These are phyloP conservation scores for Tipula confusa DNA, from an alignment of 2,888 invertebrate genomes.

Conservation along the genomic window DNA sequence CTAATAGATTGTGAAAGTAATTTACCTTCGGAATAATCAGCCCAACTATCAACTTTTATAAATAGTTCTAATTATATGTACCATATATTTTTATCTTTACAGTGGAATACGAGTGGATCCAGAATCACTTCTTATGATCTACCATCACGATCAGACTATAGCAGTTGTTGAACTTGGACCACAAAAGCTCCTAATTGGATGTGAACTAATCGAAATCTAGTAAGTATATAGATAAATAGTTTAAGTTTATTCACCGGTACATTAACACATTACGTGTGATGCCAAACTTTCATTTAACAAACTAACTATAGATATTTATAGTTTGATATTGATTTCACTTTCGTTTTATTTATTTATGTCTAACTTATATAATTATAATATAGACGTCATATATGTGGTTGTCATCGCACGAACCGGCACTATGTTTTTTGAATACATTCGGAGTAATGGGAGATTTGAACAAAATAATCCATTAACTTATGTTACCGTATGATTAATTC, in stretches of 20 bases:
- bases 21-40: too few species aligned
- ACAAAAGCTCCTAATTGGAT: constrained; percentile 65
- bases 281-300: not conserved
- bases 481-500: too few species aligned
- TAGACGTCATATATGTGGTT: too few species aligned
- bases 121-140: constrained; percentile 69
- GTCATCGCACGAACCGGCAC: not conserved
- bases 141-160: constrained; percentile 76
- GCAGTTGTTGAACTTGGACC: constrained; percentile 75
- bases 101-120: constrained; percentile 62
- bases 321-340: not conserved
- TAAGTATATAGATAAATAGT: constrained; percentile 54
- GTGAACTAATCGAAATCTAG: constrained; percentile 83
- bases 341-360: not conserved
- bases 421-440: not conserved
- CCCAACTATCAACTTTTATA: too few species aligned
- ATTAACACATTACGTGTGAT: not conserved
- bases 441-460: too few species aligned
- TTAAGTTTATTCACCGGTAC: not conserved
- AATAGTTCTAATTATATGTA: not conserved
- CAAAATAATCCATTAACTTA: too few species aligned
- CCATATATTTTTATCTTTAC: constrained; percentile 42
- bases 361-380: not conserved
- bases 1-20: too few species aligned
- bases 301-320: not conserved